Evolutionary conservation across 2,888 invertebrate genomes (phyloP).

Genomic region (Ganaspis brasiliensis): DNA sequence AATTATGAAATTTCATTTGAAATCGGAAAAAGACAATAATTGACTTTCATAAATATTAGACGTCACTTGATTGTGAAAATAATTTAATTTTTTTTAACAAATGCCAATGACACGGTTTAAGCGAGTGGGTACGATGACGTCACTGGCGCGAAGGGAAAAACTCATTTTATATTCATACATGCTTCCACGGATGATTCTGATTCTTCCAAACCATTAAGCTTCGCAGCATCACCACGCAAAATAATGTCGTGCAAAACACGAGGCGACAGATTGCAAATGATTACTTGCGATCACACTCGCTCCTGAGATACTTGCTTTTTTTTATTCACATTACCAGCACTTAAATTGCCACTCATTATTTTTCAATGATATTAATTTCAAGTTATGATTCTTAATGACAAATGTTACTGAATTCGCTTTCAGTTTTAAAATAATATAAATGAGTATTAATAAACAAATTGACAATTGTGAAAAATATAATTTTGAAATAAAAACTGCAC

Average conservation of each 20-base stretch:
- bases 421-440: too few species aligned
- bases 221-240: constrained; percentile 69
- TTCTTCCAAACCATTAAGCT: constrained; percentile 79
- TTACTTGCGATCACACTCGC: constrained; percentile 68
- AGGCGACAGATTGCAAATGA: constrained; percentile 77
- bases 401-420: too few species aligned
- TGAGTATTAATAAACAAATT: constrained; percentile 11
- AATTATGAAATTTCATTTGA: too few species aligned
- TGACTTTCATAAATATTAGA: too few species aligned
- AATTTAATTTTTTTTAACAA: constrained; percentile 17
- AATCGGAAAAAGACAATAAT: too few species aligned
- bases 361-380: constrained; percentile 32
- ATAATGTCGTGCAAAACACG: constrained; percentile 74
- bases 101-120: constrained; percentile 60
- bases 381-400: neutral
- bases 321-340: constrained; percentile 18
- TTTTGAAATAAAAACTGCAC: too few species aligned
- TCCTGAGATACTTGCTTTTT: constrained; percentile 18
- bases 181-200: constrained; percentile 75
- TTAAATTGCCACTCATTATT: constrained; percentile 36
- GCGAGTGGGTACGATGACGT: constrained; percentile 67
- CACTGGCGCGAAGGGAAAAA: constrained; percentile 67
- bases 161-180: constrained; percentile 79
- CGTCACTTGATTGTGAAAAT: constrained; percentile 12
- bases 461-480: too few species aligned